Base-by-base conservation (phyloP, 92 coral and sea anemone species). In the Palythoa caribaeorum region DNA sequence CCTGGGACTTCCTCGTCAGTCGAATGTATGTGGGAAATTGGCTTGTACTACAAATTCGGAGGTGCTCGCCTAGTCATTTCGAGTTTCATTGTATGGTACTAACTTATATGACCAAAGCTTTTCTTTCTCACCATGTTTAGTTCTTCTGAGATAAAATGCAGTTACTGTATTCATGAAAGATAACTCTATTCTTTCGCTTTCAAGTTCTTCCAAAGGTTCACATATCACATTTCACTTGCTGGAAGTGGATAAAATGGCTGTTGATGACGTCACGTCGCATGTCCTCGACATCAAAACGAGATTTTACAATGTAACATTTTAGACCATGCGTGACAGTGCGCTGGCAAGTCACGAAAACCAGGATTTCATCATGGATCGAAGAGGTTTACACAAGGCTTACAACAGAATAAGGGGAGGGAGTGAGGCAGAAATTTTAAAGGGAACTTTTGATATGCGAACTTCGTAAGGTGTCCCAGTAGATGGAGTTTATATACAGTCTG, bases 111-210 rank as follows among this genome's bases (percentile, higher is more conserved):
- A 55, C 87, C 92, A 85, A 85, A 38, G 40, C 73, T 60, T 90
- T 92, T 94, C 95, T 90, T 90, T 88, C 93, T 92, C 84, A 92
- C 91, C 97, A 94, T 92, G 57, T 60, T 92, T 89, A 62, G 74
- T 83, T 89, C 94, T 88, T 83, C 75, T 36, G 28, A 54, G 73
- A 72, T 85, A 62, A 60, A 84, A 36, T 10, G 36, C 19, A 48
- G 71, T 87, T 10, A 48, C 71, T 48, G 71, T 85, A 90, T 90
- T 90, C 97, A 94, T 94, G 89, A 84, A 92, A 94, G 76, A 71
- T 63, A 12, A 62, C 78, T 84, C 65, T 16, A n/a, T 77, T 48
- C 71, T 76, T 79, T 68, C 80, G 54, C 85, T 77, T 36, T 71
- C 28, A 16, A 63, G 70, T 16, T 63, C 44, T 62, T 53, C 81